A percentile compares a stretch with the other conserved stretches of the same genome.
phyloP scores from a whole-genome alignment of 1,140 invertebrate genomes.

The Brachionus sp. region DNA sequence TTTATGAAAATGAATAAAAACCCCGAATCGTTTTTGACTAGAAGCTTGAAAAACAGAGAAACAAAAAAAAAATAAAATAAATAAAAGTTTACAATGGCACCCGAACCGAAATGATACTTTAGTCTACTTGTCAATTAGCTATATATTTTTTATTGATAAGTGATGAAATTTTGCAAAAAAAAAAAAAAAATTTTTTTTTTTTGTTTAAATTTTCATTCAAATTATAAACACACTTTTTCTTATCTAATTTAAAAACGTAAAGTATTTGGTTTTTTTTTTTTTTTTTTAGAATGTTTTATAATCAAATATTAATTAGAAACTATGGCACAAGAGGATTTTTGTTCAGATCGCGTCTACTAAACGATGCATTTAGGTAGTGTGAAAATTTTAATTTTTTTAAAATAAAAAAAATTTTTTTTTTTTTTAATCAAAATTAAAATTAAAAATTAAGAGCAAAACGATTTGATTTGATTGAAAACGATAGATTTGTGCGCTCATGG shows the following conservation, averaged over 20 bases:
- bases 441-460: neutral
- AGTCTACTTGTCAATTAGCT: too few relatives aligned
- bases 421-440: neutral
- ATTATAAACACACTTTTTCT: too few relatives aligned
- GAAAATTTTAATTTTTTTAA: neutral
- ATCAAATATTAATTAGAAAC: slow-evolving; percentile 16
- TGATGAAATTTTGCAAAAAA: neutral
- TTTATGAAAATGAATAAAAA: too few relatives aligned
- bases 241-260: too few relatives aligned
- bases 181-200: too few relatives aligned
- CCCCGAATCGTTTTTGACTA: too few relatives aligned
- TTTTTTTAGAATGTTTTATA: slow-evolving; percentile 11
- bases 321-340: neutral
- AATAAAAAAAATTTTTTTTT: neutral
- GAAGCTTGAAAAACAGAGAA: too few relatives aligned
- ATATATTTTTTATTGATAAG: too few relatives aligned
- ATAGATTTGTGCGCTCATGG: neutral
- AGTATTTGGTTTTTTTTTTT: neutral
- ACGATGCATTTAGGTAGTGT: neutral
- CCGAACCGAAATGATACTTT: too few relatives aligned
- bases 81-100: too few relatives aligned
- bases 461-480: neutral
- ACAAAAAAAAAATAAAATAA: too few relatives aligned
- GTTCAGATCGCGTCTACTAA: neutral
- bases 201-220: neutral